Percentiles rank a stretch among this genome's conserved stretches.
These are phyloP conservation scores for Zaprionus davidi DNA, from an alignment of 1,140 invertebrate species.

Conservation along the genomic window DNA sequence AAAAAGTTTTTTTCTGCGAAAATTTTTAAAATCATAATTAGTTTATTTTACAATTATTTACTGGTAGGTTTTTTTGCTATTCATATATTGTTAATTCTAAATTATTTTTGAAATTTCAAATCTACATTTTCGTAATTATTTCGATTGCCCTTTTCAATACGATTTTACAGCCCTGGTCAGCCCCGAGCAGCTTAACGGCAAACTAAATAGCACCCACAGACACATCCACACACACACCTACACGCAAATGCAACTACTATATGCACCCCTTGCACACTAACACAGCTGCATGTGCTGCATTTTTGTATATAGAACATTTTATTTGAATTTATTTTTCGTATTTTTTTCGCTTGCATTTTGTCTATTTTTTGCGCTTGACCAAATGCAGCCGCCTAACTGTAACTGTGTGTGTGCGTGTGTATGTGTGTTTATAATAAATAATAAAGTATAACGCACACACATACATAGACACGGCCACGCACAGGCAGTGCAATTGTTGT, in stretches of 20 bases:
- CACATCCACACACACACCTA: constrained; percentile 23
- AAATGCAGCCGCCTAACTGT: constrained; percentile 53
- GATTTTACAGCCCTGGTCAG: constrained; percentile 41
- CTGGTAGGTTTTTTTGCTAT: neutral
- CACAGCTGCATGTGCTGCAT: constrained; percentile 23
- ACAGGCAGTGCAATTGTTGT: constrained; percentile 35
- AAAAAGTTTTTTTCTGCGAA: neutral
- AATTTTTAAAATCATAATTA: too few species aligned
- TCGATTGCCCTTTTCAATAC: neutral
- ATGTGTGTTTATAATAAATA: constrained; percentile 76
- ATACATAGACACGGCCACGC: constrained; percentile 38
- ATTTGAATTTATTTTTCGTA: constrained; percentile 77
- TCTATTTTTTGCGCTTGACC: constrained; percentile 67
- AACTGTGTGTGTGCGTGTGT: constrained; percentile 13
- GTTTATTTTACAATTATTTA: neutral
- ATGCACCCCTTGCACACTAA: constrained; percentile 14
- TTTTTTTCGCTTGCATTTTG: constrained; percentile 69
- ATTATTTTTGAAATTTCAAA: neutral
- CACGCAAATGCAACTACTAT: constrained; percentile 12
- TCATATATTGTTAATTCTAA: neutral
- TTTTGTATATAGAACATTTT: constrained; percentile 77
- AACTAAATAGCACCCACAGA: constrained; percentile 69
- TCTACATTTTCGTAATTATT: neutral
- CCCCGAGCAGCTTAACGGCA: constrained; percentile 42
- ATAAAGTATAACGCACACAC: constrained; percentile 68